Evolutionary conservation across 2,113 vertebrate genomes (phyloP).

Genomic region (Acanthisitta chloris): DNA sequence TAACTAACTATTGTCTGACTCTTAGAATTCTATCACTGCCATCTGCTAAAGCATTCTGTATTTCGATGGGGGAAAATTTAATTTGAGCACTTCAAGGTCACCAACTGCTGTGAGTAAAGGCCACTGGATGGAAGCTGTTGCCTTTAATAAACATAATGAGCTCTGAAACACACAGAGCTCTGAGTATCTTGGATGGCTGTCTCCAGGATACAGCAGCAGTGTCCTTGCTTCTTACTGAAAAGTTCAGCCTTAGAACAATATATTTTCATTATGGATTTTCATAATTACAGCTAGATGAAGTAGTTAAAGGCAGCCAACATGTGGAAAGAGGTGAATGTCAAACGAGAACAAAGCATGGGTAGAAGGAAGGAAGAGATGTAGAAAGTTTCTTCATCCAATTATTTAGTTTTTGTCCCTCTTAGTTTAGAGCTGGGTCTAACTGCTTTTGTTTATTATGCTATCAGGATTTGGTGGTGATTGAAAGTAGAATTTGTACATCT

Average conservation of each 20-base stretch:
- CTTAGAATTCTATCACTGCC: background rate
- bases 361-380: background rate
- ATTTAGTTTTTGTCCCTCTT: background rate
- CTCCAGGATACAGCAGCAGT: background rate
- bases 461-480: background rate
- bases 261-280: background rate
- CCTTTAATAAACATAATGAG: conserved; percentile 21
- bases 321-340: background rate
- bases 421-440: background rate
- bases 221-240: background rate
- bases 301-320: background rate
- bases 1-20: background rate
- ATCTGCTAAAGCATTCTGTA: background rate
- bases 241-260: background rate
- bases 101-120: conserved; percentile 8
- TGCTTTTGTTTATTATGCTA: background rate
- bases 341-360: background rate
- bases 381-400: background rate
- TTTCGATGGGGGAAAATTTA: background rate
- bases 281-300: background rate
- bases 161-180: background rate
- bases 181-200: background rate
- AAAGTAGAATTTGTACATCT: background rate
- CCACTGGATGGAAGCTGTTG: background rate
- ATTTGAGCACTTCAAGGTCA: conserved; percentile 40